These are phyloP conservation scores for Nephrotoma appendiculata DNA, from an alignment of 2,888 invertebrate species.

Conservation along the genomic window DNA sequence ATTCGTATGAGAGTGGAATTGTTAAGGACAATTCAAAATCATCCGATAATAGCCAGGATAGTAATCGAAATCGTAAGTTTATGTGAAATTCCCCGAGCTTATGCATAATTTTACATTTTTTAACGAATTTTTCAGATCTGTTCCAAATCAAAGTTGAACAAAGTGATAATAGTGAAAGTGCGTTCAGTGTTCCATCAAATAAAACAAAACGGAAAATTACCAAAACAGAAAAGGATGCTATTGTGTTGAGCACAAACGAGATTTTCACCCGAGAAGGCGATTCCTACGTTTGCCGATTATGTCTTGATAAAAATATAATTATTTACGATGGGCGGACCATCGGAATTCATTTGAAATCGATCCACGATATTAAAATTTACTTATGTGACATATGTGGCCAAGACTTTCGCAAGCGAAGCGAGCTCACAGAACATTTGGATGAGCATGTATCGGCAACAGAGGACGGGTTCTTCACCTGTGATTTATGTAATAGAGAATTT, in stretches of 20 bases:
- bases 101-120: neutral
- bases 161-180: neutral
- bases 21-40: neutral
- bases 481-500: slow-evolving; percentile 46
- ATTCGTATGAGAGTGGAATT: slow-evolving; percentile 1
- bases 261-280: slow-evolving; percentile 19
- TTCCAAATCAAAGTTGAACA: neutral
- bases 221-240: neutral
- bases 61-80: neutral
- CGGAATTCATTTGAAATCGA: slow-evolving; percentile 42
- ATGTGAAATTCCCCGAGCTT: neutral
- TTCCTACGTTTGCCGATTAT: slow-evolving; percentile 35
- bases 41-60: neutral
- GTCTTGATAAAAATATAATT: slow-evolving; percentile 22
- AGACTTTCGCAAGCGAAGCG: slow-evolving; percentile 47
- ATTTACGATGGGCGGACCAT: slow-evolving; percentile 42
- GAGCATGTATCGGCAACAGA: slow-evolving; percentile 41
- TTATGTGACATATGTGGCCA: slow-evolving; percentile 56
- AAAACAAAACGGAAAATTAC: neutral
- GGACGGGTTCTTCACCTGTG: slow-evolving; percentile 48
- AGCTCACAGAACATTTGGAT: slow-evolving; percentile 47
- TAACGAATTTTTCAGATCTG: neutral
- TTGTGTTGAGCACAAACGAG: neutral
- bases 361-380: slow-evolving; percentile 48
- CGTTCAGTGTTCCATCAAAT: neutral